These are phyloP conservation scores for Myiothlypis chrysogaster DNA, from an alignment of 2,797 vertebrate species.

Conservation along the genomic window DNA sequence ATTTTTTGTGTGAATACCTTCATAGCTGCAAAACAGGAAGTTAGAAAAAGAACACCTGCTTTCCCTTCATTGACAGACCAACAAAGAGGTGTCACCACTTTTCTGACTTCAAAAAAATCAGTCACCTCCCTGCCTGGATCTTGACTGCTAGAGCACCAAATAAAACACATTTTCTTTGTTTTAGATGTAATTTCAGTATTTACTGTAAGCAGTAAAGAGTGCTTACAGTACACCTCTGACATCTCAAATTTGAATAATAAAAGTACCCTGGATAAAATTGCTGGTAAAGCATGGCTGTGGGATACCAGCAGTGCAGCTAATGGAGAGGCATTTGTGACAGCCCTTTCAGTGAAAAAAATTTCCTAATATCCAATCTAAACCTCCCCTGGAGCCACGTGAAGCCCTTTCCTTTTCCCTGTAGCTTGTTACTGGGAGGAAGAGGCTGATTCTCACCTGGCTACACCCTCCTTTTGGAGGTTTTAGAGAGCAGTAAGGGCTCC, in stretches of 20 bases:
- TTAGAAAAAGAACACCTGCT: neutral
- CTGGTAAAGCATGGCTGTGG: accelerated
- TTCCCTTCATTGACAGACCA: neutral
- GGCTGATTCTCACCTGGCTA: accelerated
- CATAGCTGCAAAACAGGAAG: neutral
- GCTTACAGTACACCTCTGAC: neutral
- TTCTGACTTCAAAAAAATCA: neutral
- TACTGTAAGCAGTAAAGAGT: neutral
- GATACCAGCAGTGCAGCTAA: neutral
- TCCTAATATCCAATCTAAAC: neutral
- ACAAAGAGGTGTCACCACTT: neutral
- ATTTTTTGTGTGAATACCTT: neutral
- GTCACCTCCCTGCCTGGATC: neutral
- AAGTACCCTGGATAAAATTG: neutral
- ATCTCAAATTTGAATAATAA: neutral
- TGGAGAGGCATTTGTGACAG: neutral
- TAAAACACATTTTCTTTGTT: neutral
- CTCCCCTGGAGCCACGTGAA: neutral
- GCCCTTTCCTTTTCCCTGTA: neutral
- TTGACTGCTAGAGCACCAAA: neutral
- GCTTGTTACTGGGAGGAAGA: neutral
- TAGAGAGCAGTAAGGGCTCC: neutral
- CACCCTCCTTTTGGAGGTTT: neutral
- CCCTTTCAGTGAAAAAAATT: neutral
- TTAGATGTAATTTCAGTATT: neutral